phyloP scores from a whole-genome alignment of 2,797 vertebrate genomes.

The Ctenochaetus hawaiiensis region DNA sequence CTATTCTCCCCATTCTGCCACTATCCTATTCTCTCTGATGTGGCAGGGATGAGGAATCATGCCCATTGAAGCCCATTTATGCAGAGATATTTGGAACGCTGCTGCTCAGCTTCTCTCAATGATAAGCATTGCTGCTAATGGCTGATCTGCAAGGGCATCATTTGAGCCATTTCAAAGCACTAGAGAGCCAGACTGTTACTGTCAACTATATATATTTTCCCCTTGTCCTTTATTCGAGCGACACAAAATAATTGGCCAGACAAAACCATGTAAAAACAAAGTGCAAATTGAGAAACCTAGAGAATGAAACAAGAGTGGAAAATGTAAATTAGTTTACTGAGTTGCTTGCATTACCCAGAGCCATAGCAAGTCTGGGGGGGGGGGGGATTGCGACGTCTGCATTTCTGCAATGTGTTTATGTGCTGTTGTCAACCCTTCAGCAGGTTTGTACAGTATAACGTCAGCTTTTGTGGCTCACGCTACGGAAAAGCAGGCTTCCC shows the following conservation, averaged over 20 bases:
- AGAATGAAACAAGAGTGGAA: constrained; percentile 26
- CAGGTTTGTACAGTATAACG: constrained; percentile 36
- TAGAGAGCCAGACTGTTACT: constrained; percentile 37
- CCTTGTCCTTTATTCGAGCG: constrained; percentile 57
- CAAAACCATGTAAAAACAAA: constrained; percentile 53
- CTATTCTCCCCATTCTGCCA: constrained; percentile 62
- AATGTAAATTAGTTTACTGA: constrained; percentile 42
- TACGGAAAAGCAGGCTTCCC: constrained; percentile 39
- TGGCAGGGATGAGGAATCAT: constrained; percentile 65
- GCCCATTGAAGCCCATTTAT: constrained; percentile 70
- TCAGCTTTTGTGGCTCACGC: constrained; percentile 37
- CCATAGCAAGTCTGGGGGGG: constrained; percentile 13
- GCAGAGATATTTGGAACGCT: constrained; percentile 69
- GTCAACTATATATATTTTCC: constrained; percentile 21
- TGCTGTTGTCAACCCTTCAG: constrained; percentile 25
- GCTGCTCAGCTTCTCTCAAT: constrained; percentile 61
- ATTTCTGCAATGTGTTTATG: constrained; percentile 23
- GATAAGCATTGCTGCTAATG: constrained; percentile 74
- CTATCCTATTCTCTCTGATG: constrained; percentile 78
- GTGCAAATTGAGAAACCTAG: constrained; percentile 37
- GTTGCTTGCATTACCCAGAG: constrained; percentile 18
- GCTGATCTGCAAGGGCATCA: constrained; percentile 65
- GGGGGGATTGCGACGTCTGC: constrained; percentile 14
- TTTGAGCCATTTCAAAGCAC: constrained; percentile 65
- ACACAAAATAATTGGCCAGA: constrained; percentile 62